phyloP scores from a whole-genome alignment of 37 sponge, comb jelly and placozoan species.

The Beroe forskalii region DNA sequence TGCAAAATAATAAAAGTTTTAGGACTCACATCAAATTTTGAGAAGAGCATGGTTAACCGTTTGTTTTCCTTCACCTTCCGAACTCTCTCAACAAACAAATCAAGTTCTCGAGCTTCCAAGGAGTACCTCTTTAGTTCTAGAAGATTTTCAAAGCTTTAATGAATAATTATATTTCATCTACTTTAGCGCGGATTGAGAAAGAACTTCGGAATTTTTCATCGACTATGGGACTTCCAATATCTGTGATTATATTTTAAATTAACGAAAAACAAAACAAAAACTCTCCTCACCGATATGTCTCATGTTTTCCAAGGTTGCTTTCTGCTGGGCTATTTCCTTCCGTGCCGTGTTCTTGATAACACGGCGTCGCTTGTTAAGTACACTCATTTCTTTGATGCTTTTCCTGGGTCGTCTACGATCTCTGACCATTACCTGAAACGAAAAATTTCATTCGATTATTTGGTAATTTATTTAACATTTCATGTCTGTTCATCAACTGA shows the following conservation, averaged over 20 bases:
- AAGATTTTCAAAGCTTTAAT: no score
- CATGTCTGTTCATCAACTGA: no score
- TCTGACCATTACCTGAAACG: slow-evolving; percentile 37
- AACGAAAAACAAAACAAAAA: no score
- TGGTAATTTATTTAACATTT: no score
- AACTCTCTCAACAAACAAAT: slow-evolving; percentile 41
- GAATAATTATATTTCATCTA: no score
- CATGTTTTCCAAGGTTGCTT: slow-evolving; percentile 56
- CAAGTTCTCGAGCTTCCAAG: slow-evolving; percentile 37
- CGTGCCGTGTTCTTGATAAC: slow-evolving; percentile 57
- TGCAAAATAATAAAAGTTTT: no score
- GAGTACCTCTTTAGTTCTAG: slow-evolving; percentile 51
- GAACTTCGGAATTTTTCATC: no score
- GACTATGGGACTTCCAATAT: no score
- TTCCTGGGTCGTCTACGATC: slow-evolving; percentile 56
- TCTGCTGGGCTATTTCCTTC: slow-evolving; percentile 60
- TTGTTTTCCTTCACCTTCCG: slow-evolving; percentile 50
- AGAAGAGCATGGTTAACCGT: slow-evolving; percentile 41
- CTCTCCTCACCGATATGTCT: slow-evolving; percentile 53
- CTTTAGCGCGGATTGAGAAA: no score
- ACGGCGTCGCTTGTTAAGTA: slow-evolving; percentile 45
- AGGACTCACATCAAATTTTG: slow-evolving; percentile 50
- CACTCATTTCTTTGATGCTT: slow-evolving; percentile 61
- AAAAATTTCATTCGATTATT: not conserved
- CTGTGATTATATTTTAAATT: no score